Conservation (phyloP, 2,113 vertebrate genomes). For the Neopipo cinnamomea region DNA sequence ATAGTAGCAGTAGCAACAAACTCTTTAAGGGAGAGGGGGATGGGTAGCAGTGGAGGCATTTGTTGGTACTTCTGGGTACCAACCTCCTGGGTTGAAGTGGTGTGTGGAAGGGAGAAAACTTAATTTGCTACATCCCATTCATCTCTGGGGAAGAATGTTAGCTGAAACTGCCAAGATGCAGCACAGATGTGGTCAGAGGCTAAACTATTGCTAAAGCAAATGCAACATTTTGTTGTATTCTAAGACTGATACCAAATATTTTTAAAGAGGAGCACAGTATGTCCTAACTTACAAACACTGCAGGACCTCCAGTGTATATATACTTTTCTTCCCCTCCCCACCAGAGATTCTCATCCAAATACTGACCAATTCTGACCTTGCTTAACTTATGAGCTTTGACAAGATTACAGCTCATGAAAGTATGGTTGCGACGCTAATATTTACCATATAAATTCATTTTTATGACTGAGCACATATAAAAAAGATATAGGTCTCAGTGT, state of each 20-base stretch:
- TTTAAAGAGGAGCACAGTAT: neutral
- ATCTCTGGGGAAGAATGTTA: neutral
- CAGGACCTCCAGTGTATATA: neutral
- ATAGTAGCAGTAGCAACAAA: neutral
- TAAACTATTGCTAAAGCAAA: neutral
- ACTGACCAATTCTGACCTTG: slow-evolving; percentile 56
- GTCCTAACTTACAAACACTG: neutral
- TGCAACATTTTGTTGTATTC: neutral
- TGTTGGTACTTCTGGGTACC: neutral
- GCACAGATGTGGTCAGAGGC: neutral
- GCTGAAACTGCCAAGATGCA: neutral
- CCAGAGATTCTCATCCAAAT: neutral
- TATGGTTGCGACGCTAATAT: slow-evolving; percentile 51
- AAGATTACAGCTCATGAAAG: slow-evolving; percentile 53
- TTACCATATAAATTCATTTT: slow-evolving; percentile 66
- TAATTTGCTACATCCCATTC: neutral
- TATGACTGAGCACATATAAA: slow-evolving; percentile 75
- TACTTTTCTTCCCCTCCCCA: neutral
- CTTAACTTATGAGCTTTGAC: slow-evolving; percentile 46
- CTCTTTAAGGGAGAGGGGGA: neutral
- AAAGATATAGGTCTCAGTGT: slow-evolving; percentile 65
- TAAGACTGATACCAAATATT: neutral
- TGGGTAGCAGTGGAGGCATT: neutral
- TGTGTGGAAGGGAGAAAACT: neutral
- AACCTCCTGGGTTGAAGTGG: neutral